Base-by-base conservation (phyloP, 2,888 invertebrate genomes). In the Chaetoderma sp. region DNA sequence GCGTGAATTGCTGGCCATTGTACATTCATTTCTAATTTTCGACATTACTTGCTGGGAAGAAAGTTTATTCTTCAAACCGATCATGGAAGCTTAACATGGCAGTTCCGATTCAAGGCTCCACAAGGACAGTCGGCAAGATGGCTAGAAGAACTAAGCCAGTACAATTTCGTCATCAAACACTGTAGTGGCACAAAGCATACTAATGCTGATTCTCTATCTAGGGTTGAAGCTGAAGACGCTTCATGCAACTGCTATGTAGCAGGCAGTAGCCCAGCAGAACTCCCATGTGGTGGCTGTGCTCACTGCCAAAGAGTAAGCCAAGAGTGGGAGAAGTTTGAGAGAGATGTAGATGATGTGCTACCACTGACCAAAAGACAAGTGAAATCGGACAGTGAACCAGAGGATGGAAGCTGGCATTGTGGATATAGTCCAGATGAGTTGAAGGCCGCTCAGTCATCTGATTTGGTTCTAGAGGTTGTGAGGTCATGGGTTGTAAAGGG, bases 41-140 rank as follows among this genome's bases (percentile, higher is more conserved):
- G 32, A 32, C 54, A 61, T 32, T 61, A 61, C 30, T 36, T 61
- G 5, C 54, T 42, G 4, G 61, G 61, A 6, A 23, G 54, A n/a
- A 6, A 21, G 25, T 56, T 62, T 25, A n/a, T 57, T 10, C 4
- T 58, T 6, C 18, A 58, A 4, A 58, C 50, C 6, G 63, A 63
- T 36, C 63, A 63, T 32, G 44, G 39, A 5, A 33, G 44, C 21
- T 18, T 58, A 33, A 30, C 27, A 27, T 63, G 63, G 63, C 55
- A 58, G 4, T 30, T 21, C 21, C n/a, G 58, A 30, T 63, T 63
- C 58, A 63, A 58, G 28, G 13, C 18, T 18, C 30, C 45, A 16
- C 30, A 63, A 27, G 63, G 64, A 21, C 55, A 60, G 33, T 16
- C 58, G 30, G 52, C 33, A 8, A 10, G 36, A 10, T n/a, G n/a